These are phyloP conservation scores for Gavia stellata DNA, from an alignment of 2,113 vertebrate species.

Conservation along the genomic window DNA sequence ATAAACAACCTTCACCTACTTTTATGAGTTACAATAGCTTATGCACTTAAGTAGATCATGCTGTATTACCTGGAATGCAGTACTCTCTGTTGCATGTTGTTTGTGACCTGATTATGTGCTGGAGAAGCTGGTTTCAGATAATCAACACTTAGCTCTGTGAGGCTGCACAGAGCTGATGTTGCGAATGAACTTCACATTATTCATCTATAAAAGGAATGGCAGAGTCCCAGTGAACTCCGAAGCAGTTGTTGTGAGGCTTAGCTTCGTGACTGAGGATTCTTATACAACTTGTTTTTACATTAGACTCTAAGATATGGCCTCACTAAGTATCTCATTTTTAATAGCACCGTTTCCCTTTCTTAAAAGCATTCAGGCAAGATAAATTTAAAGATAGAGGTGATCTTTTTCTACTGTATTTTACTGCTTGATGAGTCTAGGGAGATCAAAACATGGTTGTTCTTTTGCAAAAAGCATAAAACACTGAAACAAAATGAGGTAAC, in stretches of 20 bases:
- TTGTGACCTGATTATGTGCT: constrained; percentile 14
- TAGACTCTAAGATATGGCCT: background rate
- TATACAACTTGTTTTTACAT: constrained; percentile 59
- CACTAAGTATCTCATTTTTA: background rate
- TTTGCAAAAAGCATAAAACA: background rate
- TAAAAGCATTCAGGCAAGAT: background rate
- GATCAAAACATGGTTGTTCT: background rate
- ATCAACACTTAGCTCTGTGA: constrained; percentile 9
- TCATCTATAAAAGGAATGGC: constrained; percentile 73
- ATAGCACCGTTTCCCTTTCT: background rate
- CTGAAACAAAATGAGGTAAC: background rate
- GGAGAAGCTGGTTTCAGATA: constrained; percentile 12
- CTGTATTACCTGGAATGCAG: constrained; percentile 14
- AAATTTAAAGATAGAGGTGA: background rate
- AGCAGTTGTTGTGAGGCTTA: constrained; percentile 62
- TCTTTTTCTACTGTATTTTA: background rate
- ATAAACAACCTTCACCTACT: constrained; percentile 50
- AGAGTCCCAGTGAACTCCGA: constrained; percentile 43
- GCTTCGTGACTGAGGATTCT: background rate
- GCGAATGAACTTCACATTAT: constrained; percentile 30
- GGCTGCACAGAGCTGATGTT: constrained; percentile 5
- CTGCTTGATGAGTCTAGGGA: background rate
- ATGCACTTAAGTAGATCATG: background rate
- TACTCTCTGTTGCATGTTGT: background rate
- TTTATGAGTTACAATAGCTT: constrained; percentile 6